phyloP scores from a whole-genome alignment of 2,113 vertebrate genomes.

The Myiopsitta monachus region DNA sequence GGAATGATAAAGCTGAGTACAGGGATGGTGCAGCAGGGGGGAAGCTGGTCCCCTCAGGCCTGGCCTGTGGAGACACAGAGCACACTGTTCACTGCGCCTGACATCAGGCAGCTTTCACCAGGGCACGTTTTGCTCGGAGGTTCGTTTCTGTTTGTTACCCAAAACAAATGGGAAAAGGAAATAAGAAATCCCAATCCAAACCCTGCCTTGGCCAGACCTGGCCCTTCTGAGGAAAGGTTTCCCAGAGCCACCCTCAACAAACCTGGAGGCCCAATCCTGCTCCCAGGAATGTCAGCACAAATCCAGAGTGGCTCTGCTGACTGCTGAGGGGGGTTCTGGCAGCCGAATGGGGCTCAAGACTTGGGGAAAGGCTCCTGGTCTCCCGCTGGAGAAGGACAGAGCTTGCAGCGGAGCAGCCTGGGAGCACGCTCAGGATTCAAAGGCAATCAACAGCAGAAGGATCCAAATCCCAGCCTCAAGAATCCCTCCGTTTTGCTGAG shows the following conservation, averaged over 20 bases:
- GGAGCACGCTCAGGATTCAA: background rate
- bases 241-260: conserved; percentile 45
- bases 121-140: background rate
- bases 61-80: background rate
- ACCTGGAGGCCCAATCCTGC: conserved; percentile 34
- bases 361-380: background rate
- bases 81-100: background rate
- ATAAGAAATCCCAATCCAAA: conserved; percentile 17
- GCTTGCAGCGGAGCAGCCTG: background rate
- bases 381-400: background rate
- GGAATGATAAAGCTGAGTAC: background rate
- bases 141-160: background rate
- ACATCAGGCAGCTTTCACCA: background rate
- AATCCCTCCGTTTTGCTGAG: conserved; percentile 41
- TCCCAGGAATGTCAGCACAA: conserved; percentile 1
- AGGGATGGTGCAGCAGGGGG: background rate
- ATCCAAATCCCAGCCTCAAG: background rate
- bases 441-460: background rate
- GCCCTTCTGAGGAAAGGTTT: conserved; percentile 59
- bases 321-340: background rate
- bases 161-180: background rate
- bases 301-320: background rate
- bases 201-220: conserved; percentile 29
- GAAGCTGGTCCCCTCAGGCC: background rate
- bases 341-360: background rate